Evolutionary conservation across 2,113 vertebrate species (phyloP), one percentile per base, ranked within the genome.

Genomic region (Neopipo cinnamomea): DNA sequence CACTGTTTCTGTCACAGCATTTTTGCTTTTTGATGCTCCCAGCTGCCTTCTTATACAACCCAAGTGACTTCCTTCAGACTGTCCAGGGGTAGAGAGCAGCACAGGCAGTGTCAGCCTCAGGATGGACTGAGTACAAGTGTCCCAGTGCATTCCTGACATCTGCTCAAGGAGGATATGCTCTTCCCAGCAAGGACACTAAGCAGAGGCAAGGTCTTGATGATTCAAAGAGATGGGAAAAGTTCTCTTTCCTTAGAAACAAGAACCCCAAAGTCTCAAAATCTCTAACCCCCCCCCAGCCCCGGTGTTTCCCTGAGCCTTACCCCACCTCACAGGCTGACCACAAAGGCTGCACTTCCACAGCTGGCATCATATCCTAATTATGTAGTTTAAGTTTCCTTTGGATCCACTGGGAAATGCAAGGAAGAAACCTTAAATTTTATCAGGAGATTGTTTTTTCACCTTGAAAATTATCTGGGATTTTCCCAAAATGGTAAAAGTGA

Each of bases 61-160:
- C 16, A 17, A 23, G 35, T 16, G 18, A 16, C 20, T 9, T 6
- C 46, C 22, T 42, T 15, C 13, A 49, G 50, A 13, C 10, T 9
- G 2, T 8, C 47, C 1, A 0, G 19, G 23, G 22, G 7, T 8
- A 37, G 67, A 80, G 10, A 25, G 53, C 47, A 80, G 58, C 24
- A 35, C 31, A 8, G n/a, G 2, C 8, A 75, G 12, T 0, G 0
- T 13, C 39, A 33, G 1, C 55, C 22, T 63, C 41, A 27, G 5
- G 3, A 9, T 1, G n/a, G 44, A 30, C 22, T 4, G 2, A 20
- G 20, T 10, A 49, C 4, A 19, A 37, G 35, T 21, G 9, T 16
- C 61, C 4, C 1, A 37, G 46, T 7, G 8, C 33, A 2, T 14
- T 41, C 37, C 84, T 9, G 33, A 61, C 33, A 55, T 33, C 76